A percentile compares a stretch with the other conserved stretches of the same genome.
Evolutionary conservation across 2,888 invertebrate species (phyloP).

Genomic region (Xestia c-nigrum): DNA sequence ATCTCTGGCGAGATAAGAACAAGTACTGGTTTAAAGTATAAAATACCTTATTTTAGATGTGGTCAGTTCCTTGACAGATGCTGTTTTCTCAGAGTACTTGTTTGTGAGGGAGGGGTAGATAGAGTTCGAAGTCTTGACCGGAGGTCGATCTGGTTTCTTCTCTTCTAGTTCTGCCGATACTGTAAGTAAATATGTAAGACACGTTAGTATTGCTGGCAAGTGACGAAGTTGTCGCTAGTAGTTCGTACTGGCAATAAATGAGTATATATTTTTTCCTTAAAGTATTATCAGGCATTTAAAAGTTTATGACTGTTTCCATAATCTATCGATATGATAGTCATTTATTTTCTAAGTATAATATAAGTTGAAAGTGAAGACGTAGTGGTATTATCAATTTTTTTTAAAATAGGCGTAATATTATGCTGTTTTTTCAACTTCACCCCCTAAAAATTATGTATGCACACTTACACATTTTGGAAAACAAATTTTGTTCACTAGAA

Average conservation of each 20-base stretch:
- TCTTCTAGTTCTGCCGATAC: constrained; percentile 83
- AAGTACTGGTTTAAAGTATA: neutral
- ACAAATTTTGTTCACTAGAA: constrained; percentile 53
- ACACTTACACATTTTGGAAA: constrained; percentile 53
- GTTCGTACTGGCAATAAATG: neutral
- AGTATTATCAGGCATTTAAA: constrained; percentile 28
- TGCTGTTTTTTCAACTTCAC: neutral
- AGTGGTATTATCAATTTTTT: too few relatives aligned
- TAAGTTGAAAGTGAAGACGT: neutral
- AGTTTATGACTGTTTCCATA: constrained; percentile 13
- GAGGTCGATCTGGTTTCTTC: constrained; percentile 87
- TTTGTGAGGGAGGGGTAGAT: constrained; percentile 84
- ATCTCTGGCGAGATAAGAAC: constrained; percentile 42
- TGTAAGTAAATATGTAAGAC: constrained; percentile 64
- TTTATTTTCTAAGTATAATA: neutral
- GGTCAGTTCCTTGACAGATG: constrained; percentile 86
- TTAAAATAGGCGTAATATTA: neutral
- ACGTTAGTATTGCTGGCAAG: constrained; percentile 11
- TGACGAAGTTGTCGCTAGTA: neutral
- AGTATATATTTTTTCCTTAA: constrained; percentile 12
- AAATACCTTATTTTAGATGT: constrained; percentile 87
- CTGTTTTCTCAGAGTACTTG: constrained; percentile 87
- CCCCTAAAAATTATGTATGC: neutral
- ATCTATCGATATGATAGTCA: constrained; percentile 15
- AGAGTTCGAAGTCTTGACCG: constrained; percentile 78